These are phyloP conservation scores for Lepidurus couesii DNA, from an alignment of 1,140 invertebrate species.

Conservation along the genomic window DNA sequence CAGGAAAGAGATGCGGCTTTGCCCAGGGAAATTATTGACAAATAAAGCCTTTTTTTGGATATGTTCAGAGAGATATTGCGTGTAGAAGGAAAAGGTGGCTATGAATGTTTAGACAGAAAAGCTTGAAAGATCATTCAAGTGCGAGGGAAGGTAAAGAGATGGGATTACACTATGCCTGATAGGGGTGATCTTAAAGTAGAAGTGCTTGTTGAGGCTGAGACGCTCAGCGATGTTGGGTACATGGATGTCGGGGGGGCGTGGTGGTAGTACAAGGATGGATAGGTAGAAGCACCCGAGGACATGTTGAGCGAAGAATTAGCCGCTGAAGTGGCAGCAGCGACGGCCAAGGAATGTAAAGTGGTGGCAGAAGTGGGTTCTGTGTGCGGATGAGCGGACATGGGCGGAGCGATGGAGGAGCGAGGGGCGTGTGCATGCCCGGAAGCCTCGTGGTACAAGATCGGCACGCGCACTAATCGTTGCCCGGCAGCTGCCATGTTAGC, in stretches of 20 bases:
- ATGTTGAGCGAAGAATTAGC: constrained; percentile 14
- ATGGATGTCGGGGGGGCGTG: constrained; percentile 7
- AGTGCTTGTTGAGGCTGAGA: neutral
- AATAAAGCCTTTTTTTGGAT: neutral
- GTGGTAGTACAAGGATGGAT: constrained; percentile 5
- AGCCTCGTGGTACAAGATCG: constrained; percentile 88
- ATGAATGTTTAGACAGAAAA: neutral
- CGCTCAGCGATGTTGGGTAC: neutral
- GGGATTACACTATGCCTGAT: constrained; percentile 18
- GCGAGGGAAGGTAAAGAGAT: neutral
- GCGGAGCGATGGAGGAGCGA: neutral
- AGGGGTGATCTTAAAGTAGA: neutral
- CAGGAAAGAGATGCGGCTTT: neutral
- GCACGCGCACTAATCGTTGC: constrained; percentile 85
- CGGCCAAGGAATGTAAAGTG: constrained; percentile 7
- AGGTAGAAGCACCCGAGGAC: neutral
- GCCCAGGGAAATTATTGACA: neutral
- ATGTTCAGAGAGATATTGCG: neutral
- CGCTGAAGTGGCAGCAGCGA: constrained; percentile 24
- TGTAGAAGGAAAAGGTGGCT: neutral
- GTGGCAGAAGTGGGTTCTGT: constrained; percentile 25
- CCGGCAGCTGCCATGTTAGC: constrained; percentile 91
- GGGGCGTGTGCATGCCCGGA: constrained; percentile 31
- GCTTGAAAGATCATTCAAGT: neutral
- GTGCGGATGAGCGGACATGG: neutral